These are phyloP conservation scores for Ranitomeya imitator DNA, from an alignment of 2,113 vertebrate genomes.

Conservation along the genomic window DNA sequence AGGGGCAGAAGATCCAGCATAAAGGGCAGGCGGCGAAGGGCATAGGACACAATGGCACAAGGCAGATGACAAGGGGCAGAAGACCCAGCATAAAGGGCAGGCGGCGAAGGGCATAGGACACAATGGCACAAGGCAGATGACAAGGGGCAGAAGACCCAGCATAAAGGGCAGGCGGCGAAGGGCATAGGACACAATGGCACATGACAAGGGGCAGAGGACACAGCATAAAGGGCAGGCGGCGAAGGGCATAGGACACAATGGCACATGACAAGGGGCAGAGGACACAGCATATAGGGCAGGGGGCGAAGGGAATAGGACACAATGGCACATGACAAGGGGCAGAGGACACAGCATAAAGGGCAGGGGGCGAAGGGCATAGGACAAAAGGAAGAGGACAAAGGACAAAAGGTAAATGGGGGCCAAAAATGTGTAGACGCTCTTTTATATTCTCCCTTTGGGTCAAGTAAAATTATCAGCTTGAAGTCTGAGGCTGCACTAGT, in stretches of 20 bases:
- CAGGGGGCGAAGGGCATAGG: not conserved
- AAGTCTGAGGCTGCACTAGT: too few species aligned
- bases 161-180: not conserved
- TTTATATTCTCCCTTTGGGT: too few species aligned
- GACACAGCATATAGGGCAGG: not conserved
- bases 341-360: not conserved
- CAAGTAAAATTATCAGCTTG: too few species aligned
- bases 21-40: too few species aligned
- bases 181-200: too few species aligned
- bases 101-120: not conserved
- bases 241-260: not conserved
- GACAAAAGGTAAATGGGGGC: too few species aligned
- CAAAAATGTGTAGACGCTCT: too few species aligned
- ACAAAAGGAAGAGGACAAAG: too few species aligned
- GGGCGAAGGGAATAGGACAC: too few species aligned
- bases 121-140: not conserved
- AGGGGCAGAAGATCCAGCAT: too few species aligned
- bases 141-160: not conserved
- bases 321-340: not conserved
- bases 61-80: not conserved
- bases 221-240: not conserved
- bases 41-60: not conserved
- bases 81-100: not conserved
- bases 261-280: not conserved
- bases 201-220: not conserved